Evolutionary conservation across 2,113 vertebrate genomes (phyloP).

Genomic region (Tiliqua scincoides): DNA sequence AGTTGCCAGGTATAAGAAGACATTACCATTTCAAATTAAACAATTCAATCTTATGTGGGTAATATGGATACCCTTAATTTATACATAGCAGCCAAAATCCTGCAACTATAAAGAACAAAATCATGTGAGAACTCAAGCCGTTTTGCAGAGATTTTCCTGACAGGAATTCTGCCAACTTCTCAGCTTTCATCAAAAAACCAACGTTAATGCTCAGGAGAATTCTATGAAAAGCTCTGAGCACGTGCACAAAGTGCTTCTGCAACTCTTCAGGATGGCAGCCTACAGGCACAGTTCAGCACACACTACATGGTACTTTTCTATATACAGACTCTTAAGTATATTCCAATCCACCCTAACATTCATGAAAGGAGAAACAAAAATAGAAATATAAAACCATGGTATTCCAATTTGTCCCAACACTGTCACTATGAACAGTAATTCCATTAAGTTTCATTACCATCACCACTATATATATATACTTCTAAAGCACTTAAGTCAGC

Average conservation of each 20-base stretch:
- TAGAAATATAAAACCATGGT: not conserved
- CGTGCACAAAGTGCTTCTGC: not conserved
- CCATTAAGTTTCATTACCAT: not conserved
- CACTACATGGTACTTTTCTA: not conserved
- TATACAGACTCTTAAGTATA: not conserved
- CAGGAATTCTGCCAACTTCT: not conserved
- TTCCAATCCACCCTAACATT: not conserved
- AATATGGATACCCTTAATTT: not conserved
- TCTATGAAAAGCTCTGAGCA: not conserved
- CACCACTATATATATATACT: not conserved
- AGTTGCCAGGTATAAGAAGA: not conserved
- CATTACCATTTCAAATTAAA: not conserved
- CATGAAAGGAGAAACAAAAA: not conserved
- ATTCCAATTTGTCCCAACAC: not conserved
- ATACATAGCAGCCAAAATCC: not conserved
- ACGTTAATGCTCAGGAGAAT: not conserved
- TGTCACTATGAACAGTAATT: not conserved
- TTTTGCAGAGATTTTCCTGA: not conserved
- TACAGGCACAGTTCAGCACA: not conserved
- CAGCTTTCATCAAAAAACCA: not conserved
- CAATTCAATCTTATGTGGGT: not conserved
- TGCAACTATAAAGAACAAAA: not conserved
- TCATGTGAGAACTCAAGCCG: not conserved
- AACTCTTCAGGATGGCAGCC: not conserved
- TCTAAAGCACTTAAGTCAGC: constrained; percentile 2